Evolutionary conservation across 2,888 invertebrate species (phyloP), one percentile per base, ranked within the genome.

Genomic region (Microchrysa polita): DNA sequence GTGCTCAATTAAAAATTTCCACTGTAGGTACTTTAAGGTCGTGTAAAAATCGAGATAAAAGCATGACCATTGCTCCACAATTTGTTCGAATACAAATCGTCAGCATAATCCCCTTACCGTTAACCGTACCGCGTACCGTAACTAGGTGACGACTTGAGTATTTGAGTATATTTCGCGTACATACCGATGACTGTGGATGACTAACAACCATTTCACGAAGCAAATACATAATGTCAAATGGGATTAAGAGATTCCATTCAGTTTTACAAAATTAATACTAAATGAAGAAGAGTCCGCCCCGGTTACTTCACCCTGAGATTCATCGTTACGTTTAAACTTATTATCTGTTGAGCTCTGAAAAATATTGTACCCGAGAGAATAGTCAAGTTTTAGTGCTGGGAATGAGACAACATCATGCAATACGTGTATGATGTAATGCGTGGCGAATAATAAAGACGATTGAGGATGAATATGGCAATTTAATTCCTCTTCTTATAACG

Each of bases 241-340:
- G 67, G 67, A 67, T 27, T 67, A 27, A 34, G 16, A 22, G 9
- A 34, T 16, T 10, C 12, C 16, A 40, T 69, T 57, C 20, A 20
- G 53, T 40, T 55, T 42, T 20, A 20, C 27, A 27, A 40, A 23
- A 61, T 22, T 16, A 23, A 27, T 53, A 23, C 53, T 23, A 16
- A 34, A 2, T 34, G 27, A 34, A 7, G 27, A 34, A 34, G 27
- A n/a, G n/a, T n/a, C n/a, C n/a, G n/a, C n/a, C n/a, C n/a, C n/a
- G n/a, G 53, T 16, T 55, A 67, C 57, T 55, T 40, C 69, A 40
- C 69, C 69, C 69, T 20, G 69, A 69, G 69, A 69, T 57, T 34
- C 57, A 55, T 55, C 57, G 69, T 55, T 34, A 23, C 48, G 40
- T 55, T 40, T 18, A 18, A 57, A 40, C 18, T 57, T 69, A 55